Conservation (phyloP, 2,888 invertebrate genomes). For the Anodontia alba region DNA sequence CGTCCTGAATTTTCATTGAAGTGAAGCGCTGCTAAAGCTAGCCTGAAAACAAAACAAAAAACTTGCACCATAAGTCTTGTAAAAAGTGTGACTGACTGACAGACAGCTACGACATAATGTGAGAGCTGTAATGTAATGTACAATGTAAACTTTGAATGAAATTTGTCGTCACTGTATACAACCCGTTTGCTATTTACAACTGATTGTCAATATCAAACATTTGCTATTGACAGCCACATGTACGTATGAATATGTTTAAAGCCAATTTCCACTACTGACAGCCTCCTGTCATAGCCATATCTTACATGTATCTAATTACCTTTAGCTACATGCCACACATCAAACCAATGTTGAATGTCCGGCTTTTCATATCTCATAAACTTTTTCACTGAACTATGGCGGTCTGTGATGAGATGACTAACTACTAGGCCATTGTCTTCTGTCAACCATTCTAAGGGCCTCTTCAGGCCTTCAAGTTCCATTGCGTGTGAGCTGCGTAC, state of each 20-base stretch:
- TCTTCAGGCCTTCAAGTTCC: constrained; percentile 27
- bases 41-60: constrained; percentile 5
- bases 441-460: not conserved
- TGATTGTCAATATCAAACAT: too few relatives aligned
- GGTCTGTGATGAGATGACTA: constrained; percentile 13
- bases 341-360: constrained; percentile 30
- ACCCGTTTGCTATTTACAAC: too few relatives aligned
- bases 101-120: too few relatives aligned
- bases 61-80: not conserved
- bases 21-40: constrained; percentile 28
- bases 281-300: too few relatives aligned
- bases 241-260: too few relatives aligned
- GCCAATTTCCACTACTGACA: too few relatives aligned
- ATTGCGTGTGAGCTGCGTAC: constrained; percentile 16
- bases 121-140: too few relatives aligned
- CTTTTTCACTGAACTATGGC: constrained; percentile 14
- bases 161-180: too few relatives aligned
- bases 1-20: constrained; percentile 22
- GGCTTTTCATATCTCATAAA: constrained; percentile 16
- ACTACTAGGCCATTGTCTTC: not conserved
- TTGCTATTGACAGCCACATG: too few relatives aligned
- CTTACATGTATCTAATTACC: constrained; percentile 7
- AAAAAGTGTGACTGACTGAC: too few relatives aligned
- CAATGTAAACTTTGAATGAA: too few relatives aligned
- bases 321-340: constrained; percentile 31